phyloP scores from a whole-genome alignment of 2,888 invertebrate species.

The Amphiduros pacificus region DNA sequence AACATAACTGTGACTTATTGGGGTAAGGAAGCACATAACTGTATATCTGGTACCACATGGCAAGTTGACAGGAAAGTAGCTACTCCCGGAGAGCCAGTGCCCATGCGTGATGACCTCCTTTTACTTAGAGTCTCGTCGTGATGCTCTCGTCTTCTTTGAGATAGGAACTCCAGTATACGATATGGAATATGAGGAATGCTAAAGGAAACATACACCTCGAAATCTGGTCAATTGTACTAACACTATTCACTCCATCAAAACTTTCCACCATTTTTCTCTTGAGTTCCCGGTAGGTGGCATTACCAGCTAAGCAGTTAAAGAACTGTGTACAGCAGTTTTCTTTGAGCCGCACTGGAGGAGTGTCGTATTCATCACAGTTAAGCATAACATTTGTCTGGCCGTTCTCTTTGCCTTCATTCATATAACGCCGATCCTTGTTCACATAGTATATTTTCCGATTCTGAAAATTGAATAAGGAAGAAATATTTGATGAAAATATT shows the following conservation, averaged over 20 bases:
- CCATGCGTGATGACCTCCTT: too few species aligned
- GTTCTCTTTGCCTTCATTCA: neutral
- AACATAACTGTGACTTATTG: too few species aligned
- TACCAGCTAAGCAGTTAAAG: conserved; percentile 18
- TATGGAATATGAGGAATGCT: conserved; percentile 82
- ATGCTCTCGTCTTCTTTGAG: too few species aligned
- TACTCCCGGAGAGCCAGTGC: too few species aligned
- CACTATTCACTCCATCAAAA: conserved; percentile 70
- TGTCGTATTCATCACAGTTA: too few species aligned
- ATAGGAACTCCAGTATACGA: conserved; percentile 74
- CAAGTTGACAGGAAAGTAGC: too few species aligned
- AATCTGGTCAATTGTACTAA: conserved; percentile 77
- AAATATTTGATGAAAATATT: too few species aligned
- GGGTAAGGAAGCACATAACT: too few species aligned
- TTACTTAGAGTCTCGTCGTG: too few species aligned
- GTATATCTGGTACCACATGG: too few species aligned
- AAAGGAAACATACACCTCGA: conserved; percentile 79
- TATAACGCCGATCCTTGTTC: conserved; percentile 6
- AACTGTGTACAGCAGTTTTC: conserved; percentile 21
- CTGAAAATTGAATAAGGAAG: neutral
- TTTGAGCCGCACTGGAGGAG: too few species aligned
- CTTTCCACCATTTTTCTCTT: neutral
- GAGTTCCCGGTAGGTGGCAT: conserved; percentile 21
- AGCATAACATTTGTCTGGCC: conserved; percentile 6
- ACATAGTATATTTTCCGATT: conserved; percentile 11